These are phyloP conservation scores for Papilio protenor DNA, from an alignment of 2,888 invertebrate species.

Conservation along the genomic window DNA sequence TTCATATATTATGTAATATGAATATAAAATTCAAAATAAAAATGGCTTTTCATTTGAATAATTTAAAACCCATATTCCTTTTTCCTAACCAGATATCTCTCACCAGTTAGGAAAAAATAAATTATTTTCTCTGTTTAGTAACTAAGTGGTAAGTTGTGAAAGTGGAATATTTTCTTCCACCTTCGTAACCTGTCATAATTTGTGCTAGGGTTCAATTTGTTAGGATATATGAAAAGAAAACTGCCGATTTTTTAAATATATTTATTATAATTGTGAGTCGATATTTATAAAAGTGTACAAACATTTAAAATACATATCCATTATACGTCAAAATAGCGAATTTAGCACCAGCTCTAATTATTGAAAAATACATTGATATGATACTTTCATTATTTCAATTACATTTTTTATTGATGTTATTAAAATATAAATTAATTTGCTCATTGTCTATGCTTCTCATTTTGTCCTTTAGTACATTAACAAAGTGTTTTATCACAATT, in stretches of 20 bases:
- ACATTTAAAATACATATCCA: background rate
- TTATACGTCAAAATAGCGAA: background rate
- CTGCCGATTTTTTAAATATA: background rate
- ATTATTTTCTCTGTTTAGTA: too few relatives aligned
- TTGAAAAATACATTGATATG: slow-evolving; percentile 6
- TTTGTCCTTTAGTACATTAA: background rate
- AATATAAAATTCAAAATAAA: slow-evolving; percentile 19
- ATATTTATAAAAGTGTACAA: slow-evolving; percentile 30
- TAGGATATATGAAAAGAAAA: background rate
- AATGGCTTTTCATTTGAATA: background rate
- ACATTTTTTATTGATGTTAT: background rate
- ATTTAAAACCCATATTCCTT: background rate
- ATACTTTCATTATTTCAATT: background rate
- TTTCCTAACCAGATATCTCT: too few relatives aligned
- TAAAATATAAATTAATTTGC: background rate
- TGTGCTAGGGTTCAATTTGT: too few relatives aligned
- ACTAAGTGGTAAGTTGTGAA: too few relatives aligned
- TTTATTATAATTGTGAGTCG: slow-evolving; percentile 31
- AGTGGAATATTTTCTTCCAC: too few relatives aligned
- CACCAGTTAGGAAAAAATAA: too few relatives aligned
- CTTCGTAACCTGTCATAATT: too few relatives aligned
- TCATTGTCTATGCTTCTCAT: too few relatives aligned
- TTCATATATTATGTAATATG: slow-evolving; percentile 8
- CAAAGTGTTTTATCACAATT: background rate
- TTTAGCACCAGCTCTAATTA: slow-evolving; percentile 18